Base-by-base conservation (phyloP, 1,140 invertebrate species). In the Leptinotarsa undecemlineata region DNA sequence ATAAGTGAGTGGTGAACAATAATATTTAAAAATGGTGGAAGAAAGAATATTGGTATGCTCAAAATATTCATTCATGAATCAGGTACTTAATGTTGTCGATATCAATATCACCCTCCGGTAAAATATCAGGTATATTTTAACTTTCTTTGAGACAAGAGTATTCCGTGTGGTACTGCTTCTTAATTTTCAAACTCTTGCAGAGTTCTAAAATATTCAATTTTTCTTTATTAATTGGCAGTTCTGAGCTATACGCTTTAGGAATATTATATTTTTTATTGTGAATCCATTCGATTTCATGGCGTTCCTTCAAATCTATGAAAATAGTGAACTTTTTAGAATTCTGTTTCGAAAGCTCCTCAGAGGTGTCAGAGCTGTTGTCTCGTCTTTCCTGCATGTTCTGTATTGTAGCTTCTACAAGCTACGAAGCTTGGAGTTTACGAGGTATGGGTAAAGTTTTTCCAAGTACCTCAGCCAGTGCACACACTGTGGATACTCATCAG, bases 21-120 rank as follows among this genome's bases (percentile, higher is more conserved):
- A 14, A 61, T 61, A 17, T 61, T 20, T 61, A n/a, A 61, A 61
- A 61, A 61, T 61, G 60, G 60, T 61, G 17, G 17, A 61, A 61
- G 17, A 20, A 61, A 17, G 60, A 61, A 61, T 61, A 61, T 0
- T 61, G 57, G 57, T 17, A 3, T 61, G 57, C 57, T 2, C 20
- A 61, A 61, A 61, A 61, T 61, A 61, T 61, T 61, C 57, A 61
- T 61, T 61, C 15, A 61, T 14, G 57, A 61, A 61, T 17, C 57
- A 61, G 4, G 57, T 2, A n/a, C n/a, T n/a, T n/a, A 20, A 61
- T 61, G 15, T 20, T 61, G 15, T 61, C 57, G 20, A 61, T 61
- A 14, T 61, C 57, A 61, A 61, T 61, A 61, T 61, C 8, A 61
- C 15, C 17, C 57, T 61, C 60, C 1, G 3, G 15, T 61, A 61